Conservation (phyloP, 2,797 vertebrate species). For the Steatocranus sp. region DNA sequence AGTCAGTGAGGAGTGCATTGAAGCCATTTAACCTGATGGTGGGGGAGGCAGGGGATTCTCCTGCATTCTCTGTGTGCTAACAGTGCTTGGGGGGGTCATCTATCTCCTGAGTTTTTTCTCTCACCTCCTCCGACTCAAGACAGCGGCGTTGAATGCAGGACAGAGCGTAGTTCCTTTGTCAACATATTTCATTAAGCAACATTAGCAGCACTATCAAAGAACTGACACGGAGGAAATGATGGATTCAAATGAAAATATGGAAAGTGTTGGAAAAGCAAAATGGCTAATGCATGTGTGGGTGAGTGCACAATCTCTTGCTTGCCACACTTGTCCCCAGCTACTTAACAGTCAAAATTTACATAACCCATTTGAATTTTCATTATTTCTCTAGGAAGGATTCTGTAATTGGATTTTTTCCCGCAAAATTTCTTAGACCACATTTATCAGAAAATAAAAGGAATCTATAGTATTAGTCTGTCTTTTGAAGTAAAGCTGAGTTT, state of each 20-base stretch:
- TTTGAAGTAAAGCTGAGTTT: slow-evolving; percentile 18
- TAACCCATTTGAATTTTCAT: slow-evolving; percentile 63
- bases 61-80: slow-evolving; percentile 24
- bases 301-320: slow-evolving; percentile 15
- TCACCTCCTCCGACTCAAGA: not conserved
- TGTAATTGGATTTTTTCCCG: slow-evolving; percentile 52
- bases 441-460: slow-evolving; percentile 48
- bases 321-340: slow-evolving; percentile 20
- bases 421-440: slow-evolving; percentile 39
- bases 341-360: slow-evolving; percentile 59
- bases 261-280: slow-evolving; percentile 27
- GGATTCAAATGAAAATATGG: slow-evolving; percentile 35
- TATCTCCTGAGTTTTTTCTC: slow-evolving; percentile 23
- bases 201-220: slow-evolving; percentile 49
- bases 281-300: slow-evolving; percentile 12
- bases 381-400: slow-evolving; percentile 49
- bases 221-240: slow-evolving; percentile 39
- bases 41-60: not conserved
- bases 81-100: slow-evolving; percentile 53
- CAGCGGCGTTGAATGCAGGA: slow-evolving; percentile 24
- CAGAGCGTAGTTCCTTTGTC: slow-evolving; percentile 43
- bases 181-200: slow-evolving; percentile 62
- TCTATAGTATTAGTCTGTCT: slow-evolving; percentile 26
- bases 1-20: slow-evolving; percentile 31
- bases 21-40: slow-evolving; percentile 21